A percentile compares a stretch with the other conserved stretches of the same genome.
Evolutionary conservation across 92 coral and sea anemone genomes (phyloP).

Genomic region (Epizoanthus illoricatus): DNA sequence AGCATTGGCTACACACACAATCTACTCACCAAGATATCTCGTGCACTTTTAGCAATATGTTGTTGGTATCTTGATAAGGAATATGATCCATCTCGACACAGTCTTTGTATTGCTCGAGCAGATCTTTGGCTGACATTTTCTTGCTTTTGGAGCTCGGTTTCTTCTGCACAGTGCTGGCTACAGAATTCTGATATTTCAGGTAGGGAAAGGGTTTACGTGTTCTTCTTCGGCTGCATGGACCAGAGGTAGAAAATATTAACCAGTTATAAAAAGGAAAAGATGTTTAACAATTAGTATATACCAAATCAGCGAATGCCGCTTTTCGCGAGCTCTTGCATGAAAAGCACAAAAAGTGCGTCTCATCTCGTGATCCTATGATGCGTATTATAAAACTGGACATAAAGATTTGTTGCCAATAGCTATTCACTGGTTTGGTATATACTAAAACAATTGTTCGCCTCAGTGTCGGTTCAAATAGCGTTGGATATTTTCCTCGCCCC

Average conservation of each 20-base stretch:
- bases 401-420: no score
- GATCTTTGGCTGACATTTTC: constrained; percentile 26
- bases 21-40: constrained; percentile 57
- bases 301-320: no score
- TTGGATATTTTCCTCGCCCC: no score
- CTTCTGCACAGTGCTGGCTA: not conserved
- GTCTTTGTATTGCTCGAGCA: constrained; percentile 32
- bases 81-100: constrained; percentile 23
- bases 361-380: no score
- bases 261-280: no score
- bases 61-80: not conserved
- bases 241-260: not conserved
- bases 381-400: no score
- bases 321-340: no score
- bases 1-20: not conserved
- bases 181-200: not conserved
- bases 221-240: not conserved
- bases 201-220: constrained; percentile 17
- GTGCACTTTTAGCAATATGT: constrained; percentile 44
- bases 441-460: no score
- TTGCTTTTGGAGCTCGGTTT: not conserved
- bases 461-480: no score
- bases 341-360: no score
- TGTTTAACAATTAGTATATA: no score
- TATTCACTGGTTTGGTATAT: no score